phyloP scores from a whole-genome alignment of 2,888 invertebrate species.

The Bedellia somnulentella region DNA sequence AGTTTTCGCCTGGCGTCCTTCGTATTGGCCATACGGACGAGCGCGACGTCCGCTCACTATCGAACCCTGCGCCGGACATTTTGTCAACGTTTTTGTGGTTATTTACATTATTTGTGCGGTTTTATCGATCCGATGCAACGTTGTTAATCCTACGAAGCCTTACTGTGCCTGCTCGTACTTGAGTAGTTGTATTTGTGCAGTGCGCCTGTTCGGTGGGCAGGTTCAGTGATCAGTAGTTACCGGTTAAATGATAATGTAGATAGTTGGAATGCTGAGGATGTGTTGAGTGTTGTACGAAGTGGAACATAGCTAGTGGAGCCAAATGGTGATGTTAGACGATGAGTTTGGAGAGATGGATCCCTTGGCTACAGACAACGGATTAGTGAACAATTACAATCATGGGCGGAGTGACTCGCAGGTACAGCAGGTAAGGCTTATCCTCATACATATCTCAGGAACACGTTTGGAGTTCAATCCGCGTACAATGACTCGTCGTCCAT shows the following conservation, averaged over 20 bases:
- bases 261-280: too few species aligned
- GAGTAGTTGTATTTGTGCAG: too few species aligned
- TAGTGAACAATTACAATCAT: slow-evolving; percentile 55
- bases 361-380: slow-evolving; percentile 48
- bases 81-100: slow-evolving; percentile 24
- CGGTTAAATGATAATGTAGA: too few species aligned
- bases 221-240: too few species aligned
- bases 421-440: too few species aligned
- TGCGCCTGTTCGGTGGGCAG: slow-evolving; percentile 18
- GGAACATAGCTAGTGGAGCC: too few species aligned
- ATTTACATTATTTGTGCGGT: slow-evolving; percentile 33
- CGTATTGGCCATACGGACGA: slow-evolving; percentile 32
- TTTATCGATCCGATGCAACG: slow-evolving; percentile 27
- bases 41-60: slow-evolving; percentile 18
- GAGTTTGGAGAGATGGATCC: slow-evolving; percentile 43
- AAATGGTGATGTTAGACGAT: slow-evolving; percentile 26
- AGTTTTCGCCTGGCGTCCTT: slow-evolving; percentile 57
- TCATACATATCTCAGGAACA: too few species aligned
- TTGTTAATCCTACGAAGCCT: slow-evolving; percentile 37
- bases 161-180: slow-evolving; percentile 21
- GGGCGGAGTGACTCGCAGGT: slow-evolving; percentile 56
- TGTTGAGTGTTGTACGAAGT: too few species aligned
- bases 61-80: slow-evolving; percentile 11
- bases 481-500: too few species aligned
- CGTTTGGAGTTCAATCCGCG: too few species aligned